A percentile compares a stretch with the other conserved stretches of the same genome.
Conservation (phyloP, 2,888 invertebrate genomes). For the Lutraria lutraria region DNA sequence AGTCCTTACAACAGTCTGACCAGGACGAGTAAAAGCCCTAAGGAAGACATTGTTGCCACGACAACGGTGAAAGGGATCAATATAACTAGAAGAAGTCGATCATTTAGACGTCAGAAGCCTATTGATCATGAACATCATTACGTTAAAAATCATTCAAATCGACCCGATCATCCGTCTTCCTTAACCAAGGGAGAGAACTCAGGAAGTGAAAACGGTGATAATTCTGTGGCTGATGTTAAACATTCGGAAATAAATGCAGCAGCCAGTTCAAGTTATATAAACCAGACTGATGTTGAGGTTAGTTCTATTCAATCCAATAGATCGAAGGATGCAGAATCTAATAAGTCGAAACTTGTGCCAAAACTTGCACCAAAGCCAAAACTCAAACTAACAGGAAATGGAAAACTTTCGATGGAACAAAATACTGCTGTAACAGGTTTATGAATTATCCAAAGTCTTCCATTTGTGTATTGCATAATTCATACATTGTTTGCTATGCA, state of each 20-base stretch:
- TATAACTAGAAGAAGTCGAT: conserved; percentile 78
- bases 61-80: conserved; percentile 77
- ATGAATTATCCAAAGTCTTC: background rate
- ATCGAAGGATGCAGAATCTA: background rate
- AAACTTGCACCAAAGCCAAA: conserved; percentile 50
- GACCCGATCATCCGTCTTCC: background rate
- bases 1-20: conserved; percentile 66
- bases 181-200: conserved; percentile 13
- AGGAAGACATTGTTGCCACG: conserved; percentile 70
- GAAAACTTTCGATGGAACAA: background rate
- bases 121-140: conserved; percentile 38
- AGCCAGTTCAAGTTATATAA: background rate
- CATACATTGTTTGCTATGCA: too few relatives aligned
- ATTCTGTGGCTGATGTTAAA: background rate
- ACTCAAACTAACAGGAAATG: conserved; percentile 13
- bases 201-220: conserved; percentile 26
- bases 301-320: background rate
- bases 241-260: background rate
- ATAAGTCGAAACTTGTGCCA: conserved; percentile 20
- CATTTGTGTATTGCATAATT: too few relatives aligned
- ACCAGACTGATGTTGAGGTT: background rate
- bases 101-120: conserved; percentile 76
- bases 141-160: conserved; percentile 27
- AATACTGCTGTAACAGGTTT: background rate
- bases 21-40: conserved; percentile 64